phyloP scores from a whole-genome alignment of 2,888 invertebrate species.

The Leptothorax acervorum region DNA sequence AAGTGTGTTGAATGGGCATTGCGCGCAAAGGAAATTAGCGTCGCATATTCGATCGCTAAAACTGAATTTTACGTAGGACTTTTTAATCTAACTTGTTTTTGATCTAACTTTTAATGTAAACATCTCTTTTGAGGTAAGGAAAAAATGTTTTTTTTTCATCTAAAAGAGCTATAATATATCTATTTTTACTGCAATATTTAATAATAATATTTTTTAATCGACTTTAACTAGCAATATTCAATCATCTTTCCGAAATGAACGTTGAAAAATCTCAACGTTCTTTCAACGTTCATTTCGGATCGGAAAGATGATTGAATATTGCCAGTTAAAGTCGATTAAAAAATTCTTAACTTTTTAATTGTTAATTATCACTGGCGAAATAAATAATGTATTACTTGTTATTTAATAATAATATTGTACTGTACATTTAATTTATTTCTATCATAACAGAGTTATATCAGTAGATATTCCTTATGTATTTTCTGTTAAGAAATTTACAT shows the following conservation, averaged over 20 bases:
- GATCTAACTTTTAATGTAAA: neutral
- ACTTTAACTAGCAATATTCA: too few relatives aligned
- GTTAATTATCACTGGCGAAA: too few relatives aligned
- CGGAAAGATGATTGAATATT: too few relatives aligned
- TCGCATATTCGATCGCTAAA: slow-evolving; percentile 6
- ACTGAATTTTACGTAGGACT: slow-evolving; percentile 8
- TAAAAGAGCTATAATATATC: neutral
- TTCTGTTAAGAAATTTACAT: neutral
- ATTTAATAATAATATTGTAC: neutral
- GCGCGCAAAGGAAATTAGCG: neutral
- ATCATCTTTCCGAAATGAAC: too few relatives aligned
- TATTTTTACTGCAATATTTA: neutral
- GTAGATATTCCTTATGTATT: neutral
- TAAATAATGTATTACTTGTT: too few relatives aligned
- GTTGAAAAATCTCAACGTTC: too few relatives aligned
- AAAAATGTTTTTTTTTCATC: neutral
- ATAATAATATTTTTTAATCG: neutral
- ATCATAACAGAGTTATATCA: neutral
- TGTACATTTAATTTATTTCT: neutral
- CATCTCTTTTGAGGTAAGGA: neutral
- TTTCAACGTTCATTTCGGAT: too few relatives aligned
- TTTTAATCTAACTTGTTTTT: slow-evolving; percentile 1
- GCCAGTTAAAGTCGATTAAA: too few relatives aligned
- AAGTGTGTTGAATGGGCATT: neutral
- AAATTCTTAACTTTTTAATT: too few relatives aligned